A percentile compares a stretch with the other conserved stretches of the same genome.
Evolutionary conservation across 2,888 invertebrate species (phyloP).

Genomic region (Ormyrus rosae): DNA sequence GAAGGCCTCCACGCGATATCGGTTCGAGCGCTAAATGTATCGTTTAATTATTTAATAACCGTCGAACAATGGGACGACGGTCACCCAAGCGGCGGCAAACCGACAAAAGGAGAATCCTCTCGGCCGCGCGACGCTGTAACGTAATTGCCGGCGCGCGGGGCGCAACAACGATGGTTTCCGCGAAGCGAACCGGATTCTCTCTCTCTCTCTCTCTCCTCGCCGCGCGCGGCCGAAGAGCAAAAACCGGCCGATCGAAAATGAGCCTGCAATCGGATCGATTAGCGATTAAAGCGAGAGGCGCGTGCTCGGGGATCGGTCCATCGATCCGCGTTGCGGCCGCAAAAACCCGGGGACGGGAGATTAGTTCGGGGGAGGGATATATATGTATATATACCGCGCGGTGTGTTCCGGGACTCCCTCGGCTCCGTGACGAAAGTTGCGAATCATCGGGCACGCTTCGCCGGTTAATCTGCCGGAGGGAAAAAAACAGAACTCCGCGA

Average conservation of each 20-base stretch:
- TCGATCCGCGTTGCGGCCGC: not conserved
- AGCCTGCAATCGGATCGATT: constrained; percentile 36
- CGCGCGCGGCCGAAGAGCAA: not conserved
- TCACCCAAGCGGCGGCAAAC: not conserved
- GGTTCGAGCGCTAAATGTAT: too few relatives aligned
- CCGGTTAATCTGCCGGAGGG: constrained; percentile 1
- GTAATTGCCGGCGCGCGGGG: not conserved
- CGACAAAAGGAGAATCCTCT: constrained; percentile 17
- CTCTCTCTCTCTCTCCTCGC: not conserved
- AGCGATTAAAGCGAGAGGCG: constrained; percentile 24
- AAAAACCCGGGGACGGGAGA: not conserved
- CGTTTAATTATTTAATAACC: constrained; percentile 24
- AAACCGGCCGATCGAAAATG: not conserved
- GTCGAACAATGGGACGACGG: not conserved
- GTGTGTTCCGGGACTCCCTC: constrained; percentile 51
- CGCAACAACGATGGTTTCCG: not conserved
- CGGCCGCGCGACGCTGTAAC: not conserved
- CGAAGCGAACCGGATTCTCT: constrained; percentile 13
- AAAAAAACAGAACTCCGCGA: not conserved
- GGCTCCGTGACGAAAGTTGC: constrained; percentile 62
- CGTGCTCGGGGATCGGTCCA: not conserved
- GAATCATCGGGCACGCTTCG: constrained; percentile 61
- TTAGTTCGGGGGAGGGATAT: not conserved
- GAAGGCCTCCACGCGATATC: too few relatives aligned
- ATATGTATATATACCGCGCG: not conserved